Evolutionary conservation across 2,113 vertebrate species (phyloP).

Genomic region (Nibea albiflora): DNA sequence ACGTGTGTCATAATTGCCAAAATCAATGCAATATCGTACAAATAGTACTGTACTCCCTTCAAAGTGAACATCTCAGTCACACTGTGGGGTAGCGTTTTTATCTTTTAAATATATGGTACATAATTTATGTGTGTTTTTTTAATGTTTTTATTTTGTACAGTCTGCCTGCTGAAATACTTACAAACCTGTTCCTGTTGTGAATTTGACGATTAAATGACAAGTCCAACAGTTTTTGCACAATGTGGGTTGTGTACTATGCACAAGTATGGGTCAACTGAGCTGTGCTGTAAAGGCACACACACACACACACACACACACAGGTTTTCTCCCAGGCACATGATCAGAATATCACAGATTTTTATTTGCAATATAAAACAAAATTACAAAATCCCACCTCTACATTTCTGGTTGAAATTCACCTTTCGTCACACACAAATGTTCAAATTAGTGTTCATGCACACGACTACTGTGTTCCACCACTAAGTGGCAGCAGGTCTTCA

Average conservation of each 20-base stretch:
- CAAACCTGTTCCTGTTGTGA: slow-evolving; percentile 1
- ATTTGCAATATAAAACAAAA: slow-evolving; percentile 30
- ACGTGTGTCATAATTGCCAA: slow-evolving; percentile 7
- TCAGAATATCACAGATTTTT: neutral
- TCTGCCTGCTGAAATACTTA: slow-evolving; percentile 7
- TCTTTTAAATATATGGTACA: slow-evolving; percentile 34
- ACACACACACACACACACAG: neutral
- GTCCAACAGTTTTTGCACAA: slow-evolving; percentile 1
- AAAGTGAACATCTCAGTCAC: slow-evolving; percentile 1
- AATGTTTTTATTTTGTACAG: slow-evolving; percentile 52
- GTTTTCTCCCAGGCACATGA: neutral
- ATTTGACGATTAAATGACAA: slow-evolving; percentile 53
- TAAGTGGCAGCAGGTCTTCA: slow-evolving; percentile 55
- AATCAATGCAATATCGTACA: slow-evolving; percentile 3
- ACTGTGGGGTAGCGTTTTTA: neutral
- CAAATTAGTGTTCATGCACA: neutral
- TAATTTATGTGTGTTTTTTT: slow-evolving; percentile 36
- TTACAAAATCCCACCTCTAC: neutral
- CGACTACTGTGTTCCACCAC: slow-evolving; percentile 45
- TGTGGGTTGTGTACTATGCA: slow-evolving; percentile 17
- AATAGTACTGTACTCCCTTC: slow-evolving; percentile 24
- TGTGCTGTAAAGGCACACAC: neutral
- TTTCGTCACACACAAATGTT: neutral
- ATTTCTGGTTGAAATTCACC: neutral
- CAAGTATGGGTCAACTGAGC: neutral